These are phyloP conservation scores for Bombus breviceps DNA, from an alignment of 1,140 invertebrate species.

Conservation along the genomic window DNA sequence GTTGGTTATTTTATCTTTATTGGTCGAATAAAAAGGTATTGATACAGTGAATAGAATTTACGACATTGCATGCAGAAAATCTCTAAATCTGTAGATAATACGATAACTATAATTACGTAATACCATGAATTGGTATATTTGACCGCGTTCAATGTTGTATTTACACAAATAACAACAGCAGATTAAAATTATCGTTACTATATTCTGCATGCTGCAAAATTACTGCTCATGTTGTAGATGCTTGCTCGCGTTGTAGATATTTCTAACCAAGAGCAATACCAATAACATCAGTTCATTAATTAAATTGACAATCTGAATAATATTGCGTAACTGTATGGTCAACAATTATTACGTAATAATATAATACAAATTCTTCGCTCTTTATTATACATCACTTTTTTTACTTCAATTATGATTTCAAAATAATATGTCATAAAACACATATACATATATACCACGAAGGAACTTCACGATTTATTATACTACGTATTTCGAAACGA, in stretches of 20 bases:
- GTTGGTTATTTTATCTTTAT: background rate
- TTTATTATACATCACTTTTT: background rate
- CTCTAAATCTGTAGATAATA: background rate
- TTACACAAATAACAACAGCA: background rate
- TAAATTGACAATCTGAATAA: slow-evolving; percentile 5
- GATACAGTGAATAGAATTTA: background rate
- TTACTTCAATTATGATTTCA: background rate
- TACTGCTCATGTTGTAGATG: background rate
- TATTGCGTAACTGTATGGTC: background rate
- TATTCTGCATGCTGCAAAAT: background rate
- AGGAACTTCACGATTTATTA: background rate
- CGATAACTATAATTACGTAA: background rate
- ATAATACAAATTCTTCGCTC: background rate
- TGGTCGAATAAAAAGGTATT: background rate
- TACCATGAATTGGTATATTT: background rate
- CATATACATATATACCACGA: background rate
- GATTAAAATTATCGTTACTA: background rate
- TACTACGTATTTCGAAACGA: background rate
- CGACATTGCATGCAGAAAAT: background rate
- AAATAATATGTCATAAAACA: background rate
- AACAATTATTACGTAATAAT: background rate
- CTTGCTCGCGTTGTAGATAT: background rate
- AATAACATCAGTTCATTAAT: slow-evolving; percentile 9
- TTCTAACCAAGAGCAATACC: background rate
- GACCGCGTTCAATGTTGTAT: background rate